A percentile compares a stretch with the other conserved stretches of the same genome.
phyloP scores from a whole-genome alignment of 2,113 vertebrate genomes.

The Conger conger region DNA sequence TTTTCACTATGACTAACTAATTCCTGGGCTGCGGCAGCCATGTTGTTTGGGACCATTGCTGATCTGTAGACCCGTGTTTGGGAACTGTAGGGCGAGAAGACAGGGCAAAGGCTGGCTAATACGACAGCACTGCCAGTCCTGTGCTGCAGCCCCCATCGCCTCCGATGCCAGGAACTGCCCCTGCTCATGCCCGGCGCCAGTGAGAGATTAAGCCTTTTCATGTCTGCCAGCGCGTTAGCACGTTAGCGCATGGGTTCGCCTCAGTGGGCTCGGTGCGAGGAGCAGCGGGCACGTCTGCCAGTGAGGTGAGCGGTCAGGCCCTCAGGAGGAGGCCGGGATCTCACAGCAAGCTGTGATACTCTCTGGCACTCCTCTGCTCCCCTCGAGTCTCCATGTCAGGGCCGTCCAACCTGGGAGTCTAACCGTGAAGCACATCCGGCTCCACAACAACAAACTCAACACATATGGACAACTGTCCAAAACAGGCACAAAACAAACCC shows the following conservation, averaged over 20 bases:
- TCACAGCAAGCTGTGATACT: no score
- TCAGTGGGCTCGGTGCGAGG: background rate
- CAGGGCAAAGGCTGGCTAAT: no score
- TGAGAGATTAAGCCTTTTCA: constrained; percentile 64
- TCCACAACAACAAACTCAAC: background rate
- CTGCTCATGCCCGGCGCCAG: constrained; percentile 59
- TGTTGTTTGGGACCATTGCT: no score
- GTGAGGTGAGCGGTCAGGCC: background rate
- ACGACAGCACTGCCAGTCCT: constrained; percentile 41
- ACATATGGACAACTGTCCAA: background rate
- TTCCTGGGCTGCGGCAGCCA: no score
- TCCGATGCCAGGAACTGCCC: constrained; percentile 64
- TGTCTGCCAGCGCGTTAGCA: constrained; percentile 42
- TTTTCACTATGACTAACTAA: no score
- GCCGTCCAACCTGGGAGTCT: no score
- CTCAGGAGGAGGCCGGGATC: no score
- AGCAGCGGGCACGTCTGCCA: background rate
- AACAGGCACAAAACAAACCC: background rate
- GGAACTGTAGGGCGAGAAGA: no score
- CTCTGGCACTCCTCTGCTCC: no score
- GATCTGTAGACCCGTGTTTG: no score
- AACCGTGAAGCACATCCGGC: no score
- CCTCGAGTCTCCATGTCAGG: no score
- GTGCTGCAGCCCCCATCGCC: constrained; percentile 48
- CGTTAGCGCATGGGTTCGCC: constrained; percentile 17